Evolutionary conservation across 2,113 vertebrate species (phyloP).

Genomic region (Scopus umbretta): DNA sequence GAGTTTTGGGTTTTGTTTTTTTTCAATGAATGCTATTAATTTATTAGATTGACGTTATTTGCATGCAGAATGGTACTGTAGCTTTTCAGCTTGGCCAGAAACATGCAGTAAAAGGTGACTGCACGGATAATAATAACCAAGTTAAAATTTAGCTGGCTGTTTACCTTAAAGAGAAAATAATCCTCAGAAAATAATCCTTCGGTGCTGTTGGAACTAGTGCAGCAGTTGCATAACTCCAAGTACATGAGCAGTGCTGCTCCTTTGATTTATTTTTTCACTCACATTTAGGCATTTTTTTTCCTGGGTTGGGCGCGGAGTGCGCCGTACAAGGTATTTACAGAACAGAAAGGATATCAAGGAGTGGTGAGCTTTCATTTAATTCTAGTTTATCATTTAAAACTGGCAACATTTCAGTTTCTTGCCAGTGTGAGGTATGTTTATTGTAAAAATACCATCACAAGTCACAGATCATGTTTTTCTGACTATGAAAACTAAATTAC

Average conservation of each 20-base stretch:
- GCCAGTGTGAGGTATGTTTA: not conserved
- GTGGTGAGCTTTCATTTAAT: not conserved
- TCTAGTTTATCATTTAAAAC: not conserved
- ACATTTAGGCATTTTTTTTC: not conserved
- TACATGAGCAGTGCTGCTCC: not conserved
- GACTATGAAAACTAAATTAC: not conserved
- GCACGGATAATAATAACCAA: not conserved
- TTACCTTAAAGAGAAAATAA: not conserved
- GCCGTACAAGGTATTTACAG: not conserved
- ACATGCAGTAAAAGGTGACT: not conserved
- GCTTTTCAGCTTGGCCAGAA: not conserved
- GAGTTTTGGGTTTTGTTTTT: not conserved
- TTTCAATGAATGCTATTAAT: not conserved
- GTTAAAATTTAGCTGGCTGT: not conserved
- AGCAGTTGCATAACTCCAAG: not conserved
- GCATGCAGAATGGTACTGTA: not conserved
- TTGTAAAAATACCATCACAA: not conserved
- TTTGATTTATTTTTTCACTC: not conserved
- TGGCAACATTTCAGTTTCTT: not conserved
- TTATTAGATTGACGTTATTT: not conserved
- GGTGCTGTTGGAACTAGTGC: not conserved
- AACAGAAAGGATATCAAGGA: not conserved
- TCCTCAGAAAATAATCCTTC: not conserved
- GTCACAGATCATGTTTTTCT: slow-evolving; percentile 6
- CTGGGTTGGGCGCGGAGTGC: not conserved